These are phyloP conservation scores for Brenthis daphne DNA, from an alignment of 2,888 invertebrate species.

Conservation along the genomic window DNA sequence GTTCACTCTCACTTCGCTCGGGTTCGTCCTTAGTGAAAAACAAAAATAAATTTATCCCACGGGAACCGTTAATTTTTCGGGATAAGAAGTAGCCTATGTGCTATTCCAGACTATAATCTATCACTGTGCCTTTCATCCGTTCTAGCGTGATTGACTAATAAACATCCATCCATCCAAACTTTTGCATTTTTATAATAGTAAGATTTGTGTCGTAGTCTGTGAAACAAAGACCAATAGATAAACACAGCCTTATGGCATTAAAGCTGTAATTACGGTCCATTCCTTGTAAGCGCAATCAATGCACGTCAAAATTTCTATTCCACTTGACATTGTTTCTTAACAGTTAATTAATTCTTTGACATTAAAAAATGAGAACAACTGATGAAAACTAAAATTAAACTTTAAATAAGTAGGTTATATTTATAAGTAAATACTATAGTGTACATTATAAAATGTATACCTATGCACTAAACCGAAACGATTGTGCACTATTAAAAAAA, in stretches of 20 bases:
- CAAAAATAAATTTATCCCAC: too few species aligned
- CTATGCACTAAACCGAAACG: too few species aligned
- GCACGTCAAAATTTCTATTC: conserved; percentile 51
- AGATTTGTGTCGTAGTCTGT: too few species aligned
- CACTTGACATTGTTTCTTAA: conserved; percentile 26
- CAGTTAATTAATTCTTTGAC: conserved; percentile 22
- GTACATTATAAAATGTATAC: too few species aligned
- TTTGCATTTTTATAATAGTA: neutral
- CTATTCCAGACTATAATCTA: neutral
- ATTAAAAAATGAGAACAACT: conserved; percentile 15
- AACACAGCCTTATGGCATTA: conserved; percentile 25
- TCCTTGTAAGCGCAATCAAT: conserved; percentile 36
- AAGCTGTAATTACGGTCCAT: conserved; percentile 27
- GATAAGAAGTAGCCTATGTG: too few species aligned
- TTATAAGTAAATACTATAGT: too few species aligned
- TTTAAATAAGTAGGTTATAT: neutral
- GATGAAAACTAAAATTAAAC: conserved; percentile 9
- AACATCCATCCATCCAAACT: neutral
- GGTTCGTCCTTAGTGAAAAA: too few species aligned
- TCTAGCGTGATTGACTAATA: neutral
- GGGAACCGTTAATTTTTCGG: too few species aligned
- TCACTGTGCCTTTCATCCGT: too few species aligned
- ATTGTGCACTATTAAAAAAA: too few species aligned
- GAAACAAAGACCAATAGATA: neutral
- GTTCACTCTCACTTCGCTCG: too few species aligned